Conservation (phyloP, 1,140 invertebrate genomes). For the Cataglyphis hispanica region DNA sequence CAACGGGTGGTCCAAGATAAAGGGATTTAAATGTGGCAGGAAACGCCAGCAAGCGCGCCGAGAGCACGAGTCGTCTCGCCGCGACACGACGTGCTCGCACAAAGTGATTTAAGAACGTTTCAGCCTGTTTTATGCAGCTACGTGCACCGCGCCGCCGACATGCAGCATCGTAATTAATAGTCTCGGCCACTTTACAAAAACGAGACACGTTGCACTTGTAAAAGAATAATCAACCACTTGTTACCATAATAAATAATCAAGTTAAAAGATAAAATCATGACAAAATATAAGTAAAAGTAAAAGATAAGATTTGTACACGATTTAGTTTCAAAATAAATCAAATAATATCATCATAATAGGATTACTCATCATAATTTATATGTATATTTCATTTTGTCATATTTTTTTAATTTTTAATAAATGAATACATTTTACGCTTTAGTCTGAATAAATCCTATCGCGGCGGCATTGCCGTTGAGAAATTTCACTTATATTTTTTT, state of each 20-base stretch:
- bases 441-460: too few relatives aligned
- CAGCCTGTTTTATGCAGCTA: constrained; percentile 58
- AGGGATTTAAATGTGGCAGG: constrained; percentile 57
- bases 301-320: background rate
- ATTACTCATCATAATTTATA: background rate
- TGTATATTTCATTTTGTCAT: too few relatives aligned
- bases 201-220: constrained; percentile 31
- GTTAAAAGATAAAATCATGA: background rate
- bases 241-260: constrained; percentile 46
- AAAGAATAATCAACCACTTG: constrained; percentile 58
- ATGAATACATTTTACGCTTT: too few relatives aligned
- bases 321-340: background rate
- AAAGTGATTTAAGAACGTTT: constrained; percentile 62
- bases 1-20: constrained; percentile 69
- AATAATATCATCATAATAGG: background rate
- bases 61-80: constrained; percentile 15
- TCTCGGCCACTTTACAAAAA: constrained; percentile 39
- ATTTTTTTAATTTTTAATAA: too few relatives aligned
- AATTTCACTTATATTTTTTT: too few relatives aligned
- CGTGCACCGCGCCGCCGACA: constrained; percentile 30
- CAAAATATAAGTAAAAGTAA: background rate
- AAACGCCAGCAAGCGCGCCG: constrained; percentile 1
- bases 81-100: constrained; percentile 48
- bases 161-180: constrained; percentile 53
- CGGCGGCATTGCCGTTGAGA: too few relatives aligned